Evolutionary conservation across 2,888 invertebrate genomes (phyloP), one percentile per base, ranked within the genome.

Genomic region (Bruchidius siliquastri): DNA sequence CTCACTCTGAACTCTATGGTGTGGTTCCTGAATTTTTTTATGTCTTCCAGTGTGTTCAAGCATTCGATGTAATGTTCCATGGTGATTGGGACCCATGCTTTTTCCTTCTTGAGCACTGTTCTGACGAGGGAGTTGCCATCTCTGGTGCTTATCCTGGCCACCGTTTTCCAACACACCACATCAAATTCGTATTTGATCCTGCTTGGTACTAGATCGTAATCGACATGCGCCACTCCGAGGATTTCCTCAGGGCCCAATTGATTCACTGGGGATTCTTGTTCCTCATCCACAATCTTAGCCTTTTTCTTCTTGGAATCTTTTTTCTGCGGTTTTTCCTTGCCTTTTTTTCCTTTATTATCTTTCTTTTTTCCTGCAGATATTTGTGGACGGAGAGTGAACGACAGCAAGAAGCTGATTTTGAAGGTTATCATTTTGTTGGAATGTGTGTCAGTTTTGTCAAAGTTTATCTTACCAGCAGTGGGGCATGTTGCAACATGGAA

Each of bases 1-100:
- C 72, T 68, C 21, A 82, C 26, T 4, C 75, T 68, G 74, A 81
- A 79, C 20, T 81, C 76, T 2, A 82, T 74, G 6, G 79, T 76
- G 69, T 75, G 71, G 13, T 76, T 68, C 20, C 76, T 76, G n/a
- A 80, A 76, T 13, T 20, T 30, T 67, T 78, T 74, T 21, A 82
- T 69, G 18, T 81, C 80, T 0, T 78, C 79, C 67, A 72, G 6
- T 1, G 49, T 72, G 0, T 71, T 67, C 67, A 83, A 71, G 69
- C 75, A 74, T 13, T 78, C 74, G 13, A 81, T 8, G 20, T 74
- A 73, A 72, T 83, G 82, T 72, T 80, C 76, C 0, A 83, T 30
- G 72, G 77, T 78, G 18, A 82, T 72, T 0, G 82, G 82, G 20
- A 81, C 78, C 80, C 80, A 82, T 20, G 77, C 77, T 21, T 73